phyloP scores from a whole-genome alignment of 2,113 vertebrate genomes.

The Cyphomyrus plagiostoma region DNA sequence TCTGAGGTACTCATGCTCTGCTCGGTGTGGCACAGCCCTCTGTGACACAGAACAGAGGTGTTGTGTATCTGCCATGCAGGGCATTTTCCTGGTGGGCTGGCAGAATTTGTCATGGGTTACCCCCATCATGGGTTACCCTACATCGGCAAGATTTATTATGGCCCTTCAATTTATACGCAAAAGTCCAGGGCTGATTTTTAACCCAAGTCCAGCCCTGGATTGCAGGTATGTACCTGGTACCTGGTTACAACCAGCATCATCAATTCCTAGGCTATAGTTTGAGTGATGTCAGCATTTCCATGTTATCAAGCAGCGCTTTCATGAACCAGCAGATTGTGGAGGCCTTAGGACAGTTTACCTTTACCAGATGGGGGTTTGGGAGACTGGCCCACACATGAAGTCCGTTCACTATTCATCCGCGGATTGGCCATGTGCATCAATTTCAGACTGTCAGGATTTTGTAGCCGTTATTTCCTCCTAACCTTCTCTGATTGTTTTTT shows the following conservation, averaged over 20 bases:
- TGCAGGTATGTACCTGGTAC: background rate
- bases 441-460: background rate
- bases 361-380: background rate
- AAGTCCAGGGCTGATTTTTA: background rate
- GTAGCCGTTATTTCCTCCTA: background rate
- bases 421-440: background rate
- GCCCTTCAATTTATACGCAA: background rate
- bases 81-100: background rate
- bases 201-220: background rate
- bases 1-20: background rate
- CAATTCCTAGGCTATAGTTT: background rate
- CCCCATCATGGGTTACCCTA: background rate
- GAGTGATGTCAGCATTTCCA: background rate
- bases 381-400: background rate
- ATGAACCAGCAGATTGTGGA: no score
- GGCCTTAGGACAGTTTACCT: background rate
- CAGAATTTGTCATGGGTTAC: background rate
- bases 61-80: background rate
- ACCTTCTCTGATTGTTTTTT: background rate
- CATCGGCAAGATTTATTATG: background rate
- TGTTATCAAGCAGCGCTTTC: background rate
- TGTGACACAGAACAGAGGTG: background rate
- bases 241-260: background rate
- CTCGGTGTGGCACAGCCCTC: no score
- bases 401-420: background rate